Evolutionary conservation across 2,888 invertebrate genomes (phyloP).

Genomic region (Crossocerus cetratus): DNA sequence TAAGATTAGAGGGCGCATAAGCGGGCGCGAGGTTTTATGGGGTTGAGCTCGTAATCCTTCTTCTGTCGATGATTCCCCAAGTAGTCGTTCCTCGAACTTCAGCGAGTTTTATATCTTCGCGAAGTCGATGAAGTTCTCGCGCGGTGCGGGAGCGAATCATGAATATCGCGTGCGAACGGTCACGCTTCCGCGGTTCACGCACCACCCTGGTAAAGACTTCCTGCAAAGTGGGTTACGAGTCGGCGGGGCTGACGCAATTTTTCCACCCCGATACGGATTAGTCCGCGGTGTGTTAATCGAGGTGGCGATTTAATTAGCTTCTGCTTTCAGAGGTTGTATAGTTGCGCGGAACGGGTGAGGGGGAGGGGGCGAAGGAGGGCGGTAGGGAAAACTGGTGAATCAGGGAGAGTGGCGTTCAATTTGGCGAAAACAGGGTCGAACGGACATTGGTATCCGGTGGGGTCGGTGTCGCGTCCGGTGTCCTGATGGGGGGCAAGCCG

Average conservation of each 20-base stretch:
- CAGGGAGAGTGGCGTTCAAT: slow-evolving; percentile 13
- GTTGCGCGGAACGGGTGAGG: neutral
- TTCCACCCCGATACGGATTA: too few species aligned
- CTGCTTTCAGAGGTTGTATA: neutral
- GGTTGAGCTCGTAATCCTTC: too few species aligned
- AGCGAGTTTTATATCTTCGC: neutral
- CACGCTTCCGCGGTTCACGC: slow-evolving; percentile 18
- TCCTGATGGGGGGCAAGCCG: neutral
- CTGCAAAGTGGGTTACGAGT: slow-evolving; percentile 15
- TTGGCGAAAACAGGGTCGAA: slow-evolving; percentile 14
- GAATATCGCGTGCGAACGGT: slow-evolving; percentile 65
- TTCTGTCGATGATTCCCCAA: too few species aligned
- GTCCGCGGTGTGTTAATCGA: too few species aligned
- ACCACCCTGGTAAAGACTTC: slow-evolving; percentile 6
- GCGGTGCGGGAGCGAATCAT: slow-evolving; percentile 41
- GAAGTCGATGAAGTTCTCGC: neutral
- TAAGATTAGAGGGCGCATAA: too few species aligned
- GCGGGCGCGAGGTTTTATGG: too few species aligned
- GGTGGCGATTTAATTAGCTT: too few species aligned
- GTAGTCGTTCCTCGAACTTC: too few species aligned
- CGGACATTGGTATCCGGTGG: neutral
- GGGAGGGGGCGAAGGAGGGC: neutral
- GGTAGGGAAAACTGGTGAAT: neutral
- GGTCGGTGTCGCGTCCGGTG: slow-evolving; percentile 10
- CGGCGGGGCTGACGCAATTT: too few species aligned